Evolutionary conservation across 2,888 invertebrate genomes (phyloP), one percentile per base, ranked within the genome.

Genomic region (Phragmatobia fuliginosa): DNA sequence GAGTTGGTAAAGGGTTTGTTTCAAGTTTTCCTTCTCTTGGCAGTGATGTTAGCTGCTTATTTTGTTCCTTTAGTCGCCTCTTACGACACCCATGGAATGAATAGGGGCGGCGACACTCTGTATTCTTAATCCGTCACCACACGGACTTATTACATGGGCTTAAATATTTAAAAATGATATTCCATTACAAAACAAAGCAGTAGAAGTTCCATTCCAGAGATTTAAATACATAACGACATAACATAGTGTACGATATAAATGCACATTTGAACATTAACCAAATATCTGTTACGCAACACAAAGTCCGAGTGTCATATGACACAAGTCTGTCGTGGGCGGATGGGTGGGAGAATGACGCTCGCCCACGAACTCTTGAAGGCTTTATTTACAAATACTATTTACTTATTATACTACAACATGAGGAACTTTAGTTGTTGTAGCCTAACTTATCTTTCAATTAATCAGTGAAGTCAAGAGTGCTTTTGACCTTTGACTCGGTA

Each of bases 281-380:
- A 38, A 38, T 49, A 64, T 49, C 7, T 16, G 28, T 65, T 60
- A 70, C 66, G 66, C 58, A 66, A 70, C 38, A 18, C 25, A 33
- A 16, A 38, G 62, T 38, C 66, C 59, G 16, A 62, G 61, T 8
- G 33, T 33, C 18, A 52, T 66, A 74, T 72, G 70, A 52, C 64
- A 52, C 64, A 56, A 14, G 25, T 18, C 67, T 75, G 74, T 4
- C 71, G 85, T 84, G 83, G 84, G 85, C 77, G 84, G 77, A 72
- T 71, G 67, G 28, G 33, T 61, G 61, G 62, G 49, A 74, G 82
- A 83, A 83, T 83, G 73, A 71, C 71, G 80, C 67, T 78, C 78
- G 73, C 80, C 76, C 66, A 81, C 79, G 31, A 14, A 36, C 16
- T 28, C n/a, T 49, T 31, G 49, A 45, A 63, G 63, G 31, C 45